phyloP scores from a whole-genome alignment of 2,888 invertebrate genomes.

The Torymus auratus region DNA sequence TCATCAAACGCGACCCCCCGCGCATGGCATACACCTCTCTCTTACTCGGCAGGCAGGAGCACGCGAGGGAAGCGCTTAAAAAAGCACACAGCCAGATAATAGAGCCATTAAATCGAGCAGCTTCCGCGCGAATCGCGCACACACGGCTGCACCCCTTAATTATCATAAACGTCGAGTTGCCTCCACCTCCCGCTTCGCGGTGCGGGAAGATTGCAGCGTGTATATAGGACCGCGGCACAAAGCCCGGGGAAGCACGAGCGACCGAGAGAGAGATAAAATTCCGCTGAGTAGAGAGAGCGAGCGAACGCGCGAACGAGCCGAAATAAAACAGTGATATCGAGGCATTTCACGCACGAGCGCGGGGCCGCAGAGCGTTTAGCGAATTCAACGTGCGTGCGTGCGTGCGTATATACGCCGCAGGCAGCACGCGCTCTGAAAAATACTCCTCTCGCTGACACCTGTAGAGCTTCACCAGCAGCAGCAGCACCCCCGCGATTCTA shows the following conservation, averaged over 20 bases:
- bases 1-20: constrained; percentile 12
- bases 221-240: constrained; percentile 35
- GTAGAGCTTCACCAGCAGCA: constrained; percentile 71
- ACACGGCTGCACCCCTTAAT: constrained; percentile 52
- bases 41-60: not conserved
- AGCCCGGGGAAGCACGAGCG: constrained; percentile 34
- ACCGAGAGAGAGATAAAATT: constrained; percentile 56
- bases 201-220: constrained; percentile 17
- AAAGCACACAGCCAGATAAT: constrained; percentile 54
- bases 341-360: constrained; percentile 76
- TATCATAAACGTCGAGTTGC: constrained; percentile 54
- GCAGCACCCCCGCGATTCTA: constrained; percentile 64
- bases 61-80: constrained; percentile 30
- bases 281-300: constrained; percentile 46
- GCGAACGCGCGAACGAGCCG: constrained; percentile 68
- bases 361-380: constrained; percentile 70
- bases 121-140: constrained; percentile 5
- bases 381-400: constrained; percentile 76
- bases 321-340: constrained; percentile 77
- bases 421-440: constrained; percentile 72
- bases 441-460: constrained; percentile 76
- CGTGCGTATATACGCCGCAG: constrained; percentile 61
- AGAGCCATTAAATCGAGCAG: constrained; percentile 56
- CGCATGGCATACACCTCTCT: not conserved
- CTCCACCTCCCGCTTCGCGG: not conserved